Evolutionary conservation across 2,888 invertebrate species (phyloP), one percentile per base, ranked within the genome.

Genomic region (Doris montereyensis): DNA sequence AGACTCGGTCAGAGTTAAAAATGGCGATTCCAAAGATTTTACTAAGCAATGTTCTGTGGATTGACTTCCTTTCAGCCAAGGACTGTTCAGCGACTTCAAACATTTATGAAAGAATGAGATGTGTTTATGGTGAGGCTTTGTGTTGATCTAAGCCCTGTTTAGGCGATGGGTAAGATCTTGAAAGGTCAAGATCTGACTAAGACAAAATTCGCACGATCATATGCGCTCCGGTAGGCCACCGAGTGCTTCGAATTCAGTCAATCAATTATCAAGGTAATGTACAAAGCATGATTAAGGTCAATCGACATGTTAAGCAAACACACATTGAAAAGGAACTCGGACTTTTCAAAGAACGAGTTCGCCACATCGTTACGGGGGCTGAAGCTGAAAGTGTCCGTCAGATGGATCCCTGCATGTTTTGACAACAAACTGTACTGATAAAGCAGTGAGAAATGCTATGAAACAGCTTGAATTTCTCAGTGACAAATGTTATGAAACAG

Each of bases 301-400:
- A n/a, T n/a, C n/a, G 58, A 58, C n/a, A 24, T 21, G 58, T 58
- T n/a, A 58, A 58, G 24, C 58, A 58, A 58, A 58, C n/a, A 58
- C 21, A 58, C 58, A 58, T 58, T 58, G 58, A n/a, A 58, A 58
- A 58, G n/a, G 58, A 2, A 24, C 58, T 58, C 24, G 58, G 24
- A n/a, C n/a, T 58, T 58, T 58, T 24, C n/a, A 58, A 58, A 58
- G 58, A 58, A 58, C 58, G 58, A 58, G 58, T 58, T 58, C 58
- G 24, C 24, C 58, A 58, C 58, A 58, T 58, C 24, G 24, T 58
- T 24, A 58, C 58, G 24, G 58, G n/a, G 21, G 21, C n/a, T 24
- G 21, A 21, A 21, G 58, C 21, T 58, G 58, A 24, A 58, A 58
- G 24, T n/a, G n/a, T 24, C 24, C 58, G 58, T n/a, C 58, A 58